Percentiles rank a stretch among this genome's conserved stretches.
Evolutionary conservation across 2,797 vertebrate genomes (phyloP).

Genomic region (Typhlichthys subterraneus): DNA sequence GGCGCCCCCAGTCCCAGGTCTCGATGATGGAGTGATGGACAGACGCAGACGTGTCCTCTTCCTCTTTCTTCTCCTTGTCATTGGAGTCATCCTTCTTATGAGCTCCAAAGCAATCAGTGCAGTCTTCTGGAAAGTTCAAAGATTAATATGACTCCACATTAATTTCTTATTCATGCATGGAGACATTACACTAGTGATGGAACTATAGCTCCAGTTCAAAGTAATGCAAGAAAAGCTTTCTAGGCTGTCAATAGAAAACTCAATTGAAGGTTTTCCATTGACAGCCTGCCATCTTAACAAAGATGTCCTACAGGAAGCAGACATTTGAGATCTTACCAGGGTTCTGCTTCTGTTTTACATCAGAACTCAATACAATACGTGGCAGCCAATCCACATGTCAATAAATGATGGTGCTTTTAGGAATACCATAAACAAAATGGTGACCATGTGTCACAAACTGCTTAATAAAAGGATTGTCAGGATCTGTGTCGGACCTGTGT

Average conservation of each 20-base stretch:
- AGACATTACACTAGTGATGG: too few relatives aligned
- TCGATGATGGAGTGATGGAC: constrained; percentile 92
- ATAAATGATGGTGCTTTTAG: too few relatives aligned
- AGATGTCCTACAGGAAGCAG: too few relatives aligned
- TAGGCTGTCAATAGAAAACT: too few relatives aligned
- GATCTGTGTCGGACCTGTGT: constrained; percentile 71
- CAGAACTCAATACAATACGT: too few relatives aligned
- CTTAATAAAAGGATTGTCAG: not conserved
- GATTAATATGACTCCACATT: not conserved
- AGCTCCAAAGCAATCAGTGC: constrained; percentile 82
- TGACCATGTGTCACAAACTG: not conserved
- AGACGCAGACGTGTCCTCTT: constrained; percentile 85
- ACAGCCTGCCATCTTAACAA: not conserved
- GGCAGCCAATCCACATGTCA: too few relatives aligned
- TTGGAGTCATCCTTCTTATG: constrained; percentile 95
- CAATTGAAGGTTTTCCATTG: not conserved
- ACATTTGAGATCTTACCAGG: too few relatives aligned
- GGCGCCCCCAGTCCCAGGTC: constrained; percentile 96
- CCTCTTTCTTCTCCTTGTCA: constrained; percentile 96
- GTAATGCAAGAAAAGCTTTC: too few relatives aligned
- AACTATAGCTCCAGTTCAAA: too few relatives aligned
- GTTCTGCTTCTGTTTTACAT: too few relatives aligned
- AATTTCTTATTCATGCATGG: not conserved
- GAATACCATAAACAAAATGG: not conserved
- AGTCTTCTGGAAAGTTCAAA: constrained; percentile 81